Evolutionary conservation across 2,888 invertebrate species (phyloP), one percentile per base, ranked within the genome.

Genomic region (Neoscelio sp.): DNA sequence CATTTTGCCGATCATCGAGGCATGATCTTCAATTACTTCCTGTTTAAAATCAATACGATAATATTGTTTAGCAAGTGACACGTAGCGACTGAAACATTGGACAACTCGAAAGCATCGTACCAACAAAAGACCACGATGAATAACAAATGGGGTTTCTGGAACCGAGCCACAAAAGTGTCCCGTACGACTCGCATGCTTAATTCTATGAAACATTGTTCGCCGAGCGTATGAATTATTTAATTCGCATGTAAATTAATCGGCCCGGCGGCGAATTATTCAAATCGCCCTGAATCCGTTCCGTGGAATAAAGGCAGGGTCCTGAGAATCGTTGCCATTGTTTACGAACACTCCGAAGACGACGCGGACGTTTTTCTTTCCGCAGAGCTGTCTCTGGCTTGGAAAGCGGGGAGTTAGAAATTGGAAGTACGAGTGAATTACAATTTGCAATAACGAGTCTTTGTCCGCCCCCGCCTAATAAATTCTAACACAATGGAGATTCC

Each of bases 401-500:
- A 75, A 52, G 64, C 30, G 15, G 17, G 15, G 17, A n/a, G n/a
- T 26, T 40, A 46, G 64, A 58, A 76, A 68, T 70, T 70, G 17
- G 58, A 33, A 64, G 56, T 56, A 56, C 48, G 64, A 64, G 50
- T 64, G 38, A 76, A 64, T 70, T 42, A 26, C 64, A 70, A 76
- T 68, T 70, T 64, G 70, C 76, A 54, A 46, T 52, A 20, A 42
- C 58, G 56, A 33, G 44, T 23, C 35, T 33, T 58, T 33, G 50
- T 18, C 60, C 65, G 74, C 65, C 58, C 42, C 58, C 64, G 73
- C 44, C 35, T 44, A 42, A 50, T 71, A 52, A 71, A 83, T 83
- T 76, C 81, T 64, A 65, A 78, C 74, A 80, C 82, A 82, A 83
- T 80, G 79, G 71, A 67, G 76, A 64, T 46, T 73, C 44, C 78